Conservation (phyloP, 2,888 invertebrate species). For the Esperia sulphurella region DNA sequence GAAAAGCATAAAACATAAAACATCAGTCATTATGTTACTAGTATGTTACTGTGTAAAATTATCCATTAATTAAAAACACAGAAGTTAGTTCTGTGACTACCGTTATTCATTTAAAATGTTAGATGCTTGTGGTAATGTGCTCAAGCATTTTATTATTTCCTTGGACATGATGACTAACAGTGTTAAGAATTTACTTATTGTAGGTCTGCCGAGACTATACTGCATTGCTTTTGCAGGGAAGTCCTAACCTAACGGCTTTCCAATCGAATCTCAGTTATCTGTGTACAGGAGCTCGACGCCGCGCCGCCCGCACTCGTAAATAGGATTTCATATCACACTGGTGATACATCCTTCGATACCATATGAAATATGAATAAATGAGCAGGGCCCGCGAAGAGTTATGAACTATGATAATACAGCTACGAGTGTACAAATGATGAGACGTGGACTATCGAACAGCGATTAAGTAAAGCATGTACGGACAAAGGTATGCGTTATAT, state of each 20-base stretch:
- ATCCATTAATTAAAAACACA: not conserved
- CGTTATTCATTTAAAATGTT: not conserved
- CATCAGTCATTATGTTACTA: not conserved
- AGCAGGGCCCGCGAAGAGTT: conserved; percentile 46
- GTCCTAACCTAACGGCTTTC: conserved; percentile 33
- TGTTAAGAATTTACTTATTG: conserved; percentile 23
- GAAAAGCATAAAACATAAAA: not conserved
- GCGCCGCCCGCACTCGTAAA: conserved; percentile 57
- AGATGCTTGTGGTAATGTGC: not conserved
- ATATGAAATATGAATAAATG: conserved; percentile 65
- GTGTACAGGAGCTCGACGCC: conserved; percentile 43
- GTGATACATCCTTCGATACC: conserved; percentile 65
- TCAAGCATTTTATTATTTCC: not conserved
- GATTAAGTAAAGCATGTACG: conserved; percentile 30
- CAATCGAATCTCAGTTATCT: conserved; percentile 50
- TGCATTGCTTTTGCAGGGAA: conserved; percentile 37
- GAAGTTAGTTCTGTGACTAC: too few relatives aligned
- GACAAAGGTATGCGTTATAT: conserved; percentile 8
- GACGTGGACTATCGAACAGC: conserved; percentile 37
- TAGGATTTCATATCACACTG: conserved; percentile 54
- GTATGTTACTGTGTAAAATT: too few relatives aligned
- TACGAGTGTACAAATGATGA: conserved; percentile 35
- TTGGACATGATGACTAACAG: not conserved
- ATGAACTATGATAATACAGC: conserved; percentile 52
- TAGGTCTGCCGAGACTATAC: conserved; percentile 32